Evolutionary conservation across 2,888 invertebrate genomes (phyloP).

Genomic region (Cheilosia scutellata): DNA sequence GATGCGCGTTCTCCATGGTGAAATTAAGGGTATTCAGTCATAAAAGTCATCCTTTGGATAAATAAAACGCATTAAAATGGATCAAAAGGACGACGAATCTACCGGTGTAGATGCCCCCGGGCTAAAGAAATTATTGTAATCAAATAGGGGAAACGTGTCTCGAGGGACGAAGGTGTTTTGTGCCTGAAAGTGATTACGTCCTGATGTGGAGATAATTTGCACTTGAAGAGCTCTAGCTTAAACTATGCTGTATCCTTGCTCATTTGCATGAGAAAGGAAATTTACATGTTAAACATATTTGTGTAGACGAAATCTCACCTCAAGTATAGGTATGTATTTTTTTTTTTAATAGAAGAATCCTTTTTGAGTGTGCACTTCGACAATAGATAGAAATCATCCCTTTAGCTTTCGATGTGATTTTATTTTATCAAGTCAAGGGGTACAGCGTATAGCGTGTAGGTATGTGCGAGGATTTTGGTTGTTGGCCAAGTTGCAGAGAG

Average conservation of each 20-base stretch:
- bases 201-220: conserved; percentile 75
- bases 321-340: conserved; percentile 14
- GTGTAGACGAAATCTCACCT: conserved; percentile 71
- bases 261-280: conserved; percentile 74
- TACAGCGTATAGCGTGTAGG: not conserved
- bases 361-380: conserved; percentile 52
- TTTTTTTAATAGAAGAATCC: conserved; percentile 18
- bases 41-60: conserved; percentile 75
- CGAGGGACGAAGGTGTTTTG: conserved; percentile 58
- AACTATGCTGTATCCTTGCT: conserved; percentile 62
- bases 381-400: conserved; percentile 30
- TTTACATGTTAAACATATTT: conserved; percentile 75
- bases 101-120: conserved; percentile 9
- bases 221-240: conserved; percentile 52
- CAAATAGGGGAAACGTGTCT: conserved; percentile 43
- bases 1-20: conserved; percentile 58
- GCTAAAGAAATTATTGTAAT: conserved; percentile 65
- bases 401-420: conserved; percentile 64
- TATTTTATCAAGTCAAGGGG: conserved; percentile 61
- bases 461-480: conserved; percentile 54
- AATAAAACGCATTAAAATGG: conserved; percentile 72
- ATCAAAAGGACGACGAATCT: conserved; percentile 64
- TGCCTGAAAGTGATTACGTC: conserved; percentile 68
- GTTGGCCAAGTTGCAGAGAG: conserved; percentile 66
- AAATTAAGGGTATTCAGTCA: conserved; percentile 74